phyloP scores from a whole-genome alignment of 2,113 vertebrate genomes.

The Natator depressus region DNA sequence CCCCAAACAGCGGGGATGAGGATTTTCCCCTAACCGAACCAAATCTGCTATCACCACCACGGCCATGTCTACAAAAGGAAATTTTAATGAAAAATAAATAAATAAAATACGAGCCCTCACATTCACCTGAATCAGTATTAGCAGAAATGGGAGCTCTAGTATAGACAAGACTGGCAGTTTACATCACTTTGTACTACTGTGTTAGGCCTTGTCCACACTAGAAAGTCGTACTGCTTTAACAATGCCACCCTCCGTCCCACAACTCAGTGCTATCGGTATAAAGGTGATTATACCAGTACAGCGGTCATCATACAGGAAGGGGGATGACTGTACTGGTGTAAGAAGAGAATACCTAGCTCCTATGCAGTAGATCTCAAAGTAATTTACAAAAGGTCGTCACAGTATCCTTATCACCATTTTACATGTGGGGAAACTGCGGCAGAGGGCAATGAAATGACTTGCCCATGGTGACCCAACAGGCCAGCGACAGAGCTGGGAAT shows the following conservation, averaged over 20 bases:
- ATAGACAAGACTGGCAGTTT: neutral
- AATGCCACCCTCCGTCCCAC: neutral
- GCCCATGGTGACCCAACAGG: neutral
- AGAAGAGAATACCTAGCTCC: neutral
- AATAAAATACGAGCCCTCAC: neutral
- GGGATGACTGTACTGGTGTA: neutral
- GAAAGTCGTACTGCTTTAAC: neutral
- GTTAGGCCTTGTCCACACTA: neutral
- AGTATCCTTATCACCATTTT: neutral
- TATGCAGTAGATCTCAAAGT: neutral
- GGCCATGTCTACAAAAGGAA: neutral
- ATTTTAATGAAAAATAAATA: neutral
- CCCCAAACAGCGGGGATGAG: neutral
- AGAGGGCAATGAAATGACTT: neutral
- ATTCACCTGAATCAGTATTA: neutral
- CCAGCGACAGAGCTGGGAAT: neutral
- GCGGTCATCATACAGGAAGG: neutral
- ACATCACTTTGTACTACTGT: neutral
- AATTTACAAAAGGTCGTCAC: neutral
- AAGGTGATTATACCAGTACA: neutral
- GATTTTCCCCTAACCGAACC: neutral
- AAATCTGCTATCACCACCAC: neutral
- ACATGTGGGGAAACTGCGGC: neutral
- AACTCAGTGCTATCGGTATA: neutral
- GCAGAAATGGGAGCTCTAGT: accelerated